phyloP scores from a whole-genome alignment of 2,113 vertebrate genomes.

The Parus major region DNA sequence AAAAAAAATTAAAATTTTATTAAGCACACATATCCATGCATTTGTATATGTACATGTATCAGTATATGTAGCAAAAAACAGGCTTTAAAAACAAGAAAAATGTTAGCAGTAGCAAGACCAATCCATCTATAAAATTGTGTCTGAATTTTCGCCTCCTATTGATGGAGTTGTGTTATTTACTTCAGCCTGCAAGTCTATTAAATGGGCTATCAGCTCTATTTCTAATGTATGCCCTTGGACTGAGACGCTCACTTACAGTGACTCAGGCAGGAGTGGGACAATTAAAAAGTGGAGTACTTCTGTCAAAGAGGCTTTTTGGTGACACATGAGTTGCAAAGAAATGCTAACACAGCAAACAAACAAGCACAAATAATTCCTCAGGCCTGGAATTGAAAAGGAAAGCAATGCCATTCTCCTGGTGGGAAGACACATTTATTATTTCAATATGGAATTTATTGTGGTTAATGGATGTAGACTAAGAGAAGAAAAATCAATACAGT shows the following conservation, averaged over 20 bases:
- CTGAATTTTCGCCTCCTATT: background rate
- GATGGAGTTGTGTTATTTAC: background rate
- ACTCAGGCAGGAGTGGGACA: background rate
- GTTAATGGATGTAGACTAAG: background rate
- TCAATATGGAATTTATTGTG: slow-evolving; percentile 35
- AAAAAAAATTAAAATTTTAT: background rate
- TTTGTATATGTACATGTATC: no score
- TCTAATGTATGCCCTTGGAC: background rate
- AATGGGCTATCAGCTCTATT: background rate
- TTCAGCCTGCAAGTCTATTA: background rate
- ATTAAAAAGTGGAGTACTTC: background rate
- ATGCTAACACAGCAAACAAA: slow-evolving; percentile 21
- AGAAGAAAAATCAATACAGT: slow-evolving; percentile 18
- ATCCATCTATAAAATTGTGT: background rate
- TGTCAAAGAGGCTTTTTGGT: background rate
- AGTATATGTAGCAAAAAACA: background rate
- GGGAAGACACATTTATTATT: slow-evolving; percentile 32
- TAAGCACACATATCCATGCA: background rate
- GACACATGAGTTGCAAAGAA: background rate
- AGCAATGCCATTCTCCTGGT: background rate
- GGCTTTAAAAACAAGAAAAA: background rate
- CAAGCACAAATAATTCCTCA: background rate
- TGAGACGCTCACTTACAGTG: background rate
- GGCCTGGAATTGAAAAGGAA: background rate
- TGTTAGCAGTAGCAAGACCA: background rate